Percentiles rank a stretch among this genome's conserved stretches.
Evolutionary conservation across 2,113 vertebrate genomes (phyloP).

Genomic region (Canis aureus): DNA sequence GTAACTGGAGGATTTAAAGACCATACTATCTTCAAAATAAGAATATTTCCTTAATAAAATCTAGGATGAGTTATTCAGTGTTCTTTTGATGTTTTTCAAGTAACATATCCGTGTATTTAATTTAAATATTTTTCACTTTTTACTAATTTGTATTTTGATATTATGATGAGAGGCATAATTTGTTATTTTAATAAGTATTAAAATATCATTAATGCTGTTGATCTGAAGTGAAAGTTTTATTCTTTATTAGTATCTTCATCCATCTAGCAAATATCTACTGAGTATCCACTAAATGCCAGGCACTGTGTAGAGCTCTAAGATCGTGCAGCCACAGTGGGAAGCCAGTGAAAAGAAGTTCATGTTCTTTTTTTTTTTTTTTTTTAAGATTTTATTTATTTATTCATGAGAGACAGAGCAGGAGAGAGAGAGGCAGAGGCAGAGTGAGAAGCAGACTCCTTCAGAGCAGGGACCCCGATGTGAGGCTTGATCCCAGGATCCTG

Average conservation of each 20-base stretch:
- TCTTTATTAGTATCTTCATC: not conserved
- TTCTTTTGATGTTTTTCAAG: constrained; percentile 51
- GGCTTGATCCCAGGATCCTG: too few relatives aligned
- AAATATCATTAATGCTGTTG: not conserved
- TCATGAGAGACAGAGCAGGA: too few relatives aligned
- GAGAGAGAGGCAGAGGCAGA: too few relatives aligned
- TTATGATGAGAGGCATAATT: constrained; percentile 12
- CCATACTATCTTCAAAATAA: constrained; percentile 9
- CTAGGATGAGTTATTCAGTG: not conserved
- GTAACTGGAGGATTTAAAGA: not conserved
- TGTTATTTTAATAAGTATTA: constrained; percentile 36
- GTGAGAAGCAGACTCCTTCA: too few relatives aligned
- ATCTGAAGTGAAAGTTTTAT: constrained; percentile 22
- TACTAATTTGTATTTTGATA: constrained; percentile 56
- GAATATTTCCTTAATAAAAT: constrained; percentile 16
- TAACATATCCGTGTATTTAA: constrained; percentile 46
- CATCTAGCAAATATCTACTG: not conserved
- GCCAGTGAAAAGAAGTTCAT: not conserved
- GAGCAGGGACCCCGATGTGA: too few relatives aligned
- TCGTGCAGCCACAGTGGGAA: not conserved
- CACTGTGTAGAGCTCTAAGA: not conserved
- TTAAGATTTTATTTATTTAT: too few relatives aligned
- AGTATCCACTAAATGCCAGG: not conserved
- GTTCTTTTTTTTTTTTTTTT: too few relatives aligned
- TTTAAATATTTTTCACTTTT: constrained; percentile 56